Evolutionary conservation across 2,113 vertebrate species (phyloP).

Genomic region (Glaucomys volans): DNA sequence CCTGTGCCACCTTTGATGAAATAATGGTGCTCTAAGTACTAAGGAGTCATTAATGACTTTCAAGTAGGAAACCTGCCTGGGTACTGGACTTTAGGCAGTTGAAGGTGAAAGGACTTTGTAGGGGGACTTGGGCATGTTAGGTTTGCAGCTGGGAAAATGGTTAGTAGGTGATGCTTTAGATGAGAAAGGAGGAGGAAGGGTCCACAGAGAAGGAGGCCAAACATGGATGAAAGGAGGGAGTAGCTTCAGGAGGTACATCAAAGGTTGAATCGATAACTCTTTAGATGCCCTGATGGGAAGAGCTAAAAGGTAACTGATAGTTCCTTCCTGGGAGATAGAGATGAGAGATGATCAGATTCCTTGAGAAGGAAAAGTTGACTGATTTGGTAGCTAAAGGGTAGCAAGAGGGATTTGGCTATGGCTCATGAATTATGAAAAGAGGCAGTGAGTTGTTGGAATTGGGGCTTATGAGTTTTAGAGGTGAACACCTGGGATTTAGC

Average conservation of each 20-base stretch:
- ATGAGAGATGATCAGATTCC: neutral
- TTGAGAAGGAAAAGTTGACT: neutral
- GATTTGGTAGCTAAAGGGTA: neutral
- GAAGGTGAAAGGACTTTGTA: neutral
- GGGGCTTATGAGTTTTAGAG: neutral
- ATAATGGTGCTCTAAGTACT: neutral
- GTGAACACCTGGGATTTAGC: neutral
- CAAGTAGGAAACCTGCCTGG: neutral
- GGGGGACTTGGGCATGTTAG: neutral
- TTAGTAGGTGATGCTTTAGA: neutral
- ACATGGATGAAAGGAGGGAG: neutral
- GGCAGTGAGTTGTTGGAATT: fast-evolving
- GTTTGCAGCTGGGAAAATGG: neutral
- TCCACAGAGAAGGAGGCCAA: neutral
- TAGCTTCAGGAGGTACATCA: neutral
- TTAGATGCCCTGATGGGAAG: neutral
- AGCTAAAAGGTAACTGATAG: neutral
- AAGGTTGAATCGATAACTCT: neutral
- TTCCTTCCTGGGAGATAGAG: neutral
- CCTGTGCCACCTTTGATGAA: neutral
- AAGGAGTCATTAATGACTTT: neutral
- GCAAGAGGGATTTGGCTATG: neutral
- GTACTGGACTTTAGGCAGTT: neutral
- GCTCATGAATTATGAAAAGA: neutral
- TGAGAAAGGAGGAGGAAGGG: neutral